Base-by-base conservation (phyloP, 2,113 vertebrate species). In the Machaerirhynchus nigripectus region DNA sequence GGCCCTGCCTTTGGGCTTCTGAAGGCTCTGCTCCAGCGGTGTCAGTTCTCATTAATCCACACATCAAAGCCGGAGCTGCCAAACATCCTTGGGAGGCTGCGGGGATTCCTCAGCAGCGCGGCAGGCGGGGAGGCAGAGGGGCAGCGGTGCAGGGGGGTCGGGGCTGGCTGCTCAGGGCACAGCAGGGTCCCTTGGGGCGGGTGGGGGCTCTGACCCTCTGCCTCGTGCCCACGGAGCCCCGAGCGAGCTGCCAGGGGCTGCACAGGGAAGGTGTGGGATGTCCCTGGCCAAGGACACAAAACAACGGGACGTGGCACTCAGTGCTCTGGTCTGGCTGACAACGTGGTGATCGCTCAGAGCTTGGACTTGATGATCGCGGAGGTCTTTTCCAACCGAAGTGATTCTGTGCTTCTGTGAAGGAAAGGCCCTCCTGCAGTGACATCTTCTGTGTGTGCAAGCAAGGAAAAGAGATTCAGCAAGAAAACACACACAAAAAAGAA, bases 1-100 rank as follows among this genome's bases (percentile, higher is more conserved):
- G 96, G 95, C 93, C 77, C 61, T 95, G 90, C 87, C 92, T 84
- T 94, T 64, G 84, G 87, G 92, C 81, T 87, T 89, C 87, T 93
- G 87, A 82, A 33, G 77, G 77, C 74, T 87, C 57, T 3, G n/a
- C 77, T 89, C 81, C 60, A 16, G 60, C 7, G 4, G 7, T 20
- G 60, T 47, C 84, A 1, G 69, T 47, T 94, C 89, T 75, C 52
- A 2, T 93, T 91, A 84, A 91, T 67, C 77, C 63, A 0, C 84
- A 13, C 74, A 65, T 95, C 95, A 93, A 64, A 96, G 94, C 27
- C 2, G 6, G 56, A 57, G 88, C 93, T 80, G 89, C 93, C 83
- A 5, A 71, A 47, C 71, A 39, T 79, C 80, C 80, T 5, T 33
- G 47, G 26, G 86, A 65, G 69, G 44, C 24, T 13, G 4, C 0